A percentile compares a stretch with the other conserved stretches of the same genome.
Evolutionary conservation across 2,113 vertebrate genomes (phyloP).

Genomic region (Vimba vimba): DNA sequence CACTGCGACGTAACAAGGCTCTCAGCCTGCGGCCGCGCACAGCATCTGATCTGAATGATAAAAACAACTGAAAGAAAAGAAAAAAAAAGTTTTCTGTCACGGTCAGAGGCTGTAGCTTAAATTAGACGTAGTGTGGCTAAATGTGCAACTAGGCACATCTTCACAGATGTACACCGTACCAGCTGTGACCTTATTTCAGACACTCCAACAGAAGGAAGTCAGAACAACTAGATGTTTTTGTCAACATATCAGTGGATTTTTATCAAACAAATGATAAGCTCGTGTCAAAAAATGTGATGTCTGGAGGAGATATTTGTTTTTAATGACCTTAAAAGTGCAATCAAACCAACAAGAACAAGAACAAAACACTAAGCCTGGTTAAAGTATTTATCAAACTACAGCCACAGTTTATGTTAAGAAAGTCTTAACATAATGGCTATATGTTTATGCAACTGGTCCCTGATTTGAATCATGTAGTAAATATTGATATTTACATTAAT

Average conservation of each 20-base stretch:
- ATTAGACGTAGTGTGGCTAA: constrained; percentile 41
- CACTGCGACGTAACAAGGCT: not conserved
- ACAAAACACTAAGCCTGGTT: too few species aligned
- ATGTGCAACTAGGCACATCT: constrained; percentile 36
- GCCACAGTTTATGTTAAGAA: too few species aligned
- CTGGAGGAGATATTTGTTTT: too few species aligned
- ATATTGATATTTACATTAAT: too few species aligned
- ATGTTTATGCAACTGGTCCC: too few species aligned
- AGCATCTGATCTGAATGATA: constrained; percentile 31
- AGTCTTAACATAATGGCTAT: too few species aligned
- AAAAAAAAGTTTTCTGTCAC: not conserved
- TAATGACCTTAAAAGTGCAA: too few species aligned
- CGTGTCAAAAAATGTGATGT: too few species aligned
- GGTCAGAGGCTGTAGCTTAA: constrained; percentile 32
- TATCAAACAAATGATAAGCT: not conserved
- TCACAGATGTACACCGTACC: constrained; percentile 14
- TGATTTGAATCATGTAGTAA: too few species aligned
- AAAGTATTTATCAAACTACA: too few species aligned
- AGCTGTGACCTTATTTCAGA: constrained; percentile 48
- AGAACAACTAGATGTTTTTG: not conserved
- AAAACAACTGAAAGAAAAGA: not conserved
- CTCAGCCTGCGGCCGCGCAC: not conserved
- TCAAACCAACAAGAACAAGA: too few species aligned
- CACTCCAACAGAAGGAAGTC: constrained; percentile 1
- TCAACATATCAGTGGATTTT: not conserved